Base-by-base conservation (phyloP, 2,888 invertebrate species). In the Leucoptera coffeella region DNA sequence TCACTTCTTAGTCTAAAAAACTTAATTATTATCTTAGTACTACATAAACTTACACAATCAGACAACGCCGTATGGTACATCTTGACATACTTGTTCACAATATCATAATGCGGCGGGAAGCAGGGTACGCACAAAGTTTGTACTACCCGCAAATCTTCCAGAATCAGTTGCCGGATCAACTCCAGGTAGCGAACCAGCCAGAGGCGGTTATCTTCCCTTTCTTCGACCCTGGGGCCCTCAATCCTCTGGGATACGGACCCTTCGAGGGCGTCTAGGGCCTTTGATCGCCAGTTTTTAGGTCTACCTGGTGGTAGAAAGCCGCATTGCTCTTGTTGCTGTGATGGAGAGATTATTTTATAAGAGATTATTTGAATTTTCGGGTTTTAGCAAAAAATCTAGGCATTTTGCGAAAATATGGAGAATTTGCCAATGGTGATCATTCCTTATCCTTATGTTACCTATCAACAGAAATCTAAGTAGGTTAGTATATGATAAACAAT, bases 131-230 rank as follows among this genome's bases (percentile, higher is more conserved):
- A 91, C 0, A 91, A 61, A 0, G 86, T 87, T 50, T 93, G 93
- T 1, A 92, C 88, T 1, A 96, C 92, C 34, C 88, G 73, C 33
- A 96, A 61, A 57, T 96, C 95, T 48, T 95, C 93, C 4, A 94
- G 57, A 40, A 95, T 87, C 6, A 93, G 73, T 43, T 87, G 86
- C 20, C 95, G 73, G 0, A 86, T 86, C 21, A 86, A 67, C 60
- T 99, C 97, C 28, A 99, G 65, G 54, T 97, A 94, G 13, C 90
- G 73, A 3, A 95, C 94, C 9, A 99, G 73, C 97, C 97, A 99
- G 64, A 93, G 81, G 57, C 95, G 95, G 55, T 94, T 89, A 39
- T 86, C 85, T 12, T 77, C 77, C 13, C 95, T 71, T 43, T 94
- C 94, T 42, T 96, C 95, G 4, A 95, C 80, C 38, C 95, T 90